phyloP scores from a whole-genome alignment of 2,888 invertebrate genomes.

The Strigamia transsilvanica region DNA sequence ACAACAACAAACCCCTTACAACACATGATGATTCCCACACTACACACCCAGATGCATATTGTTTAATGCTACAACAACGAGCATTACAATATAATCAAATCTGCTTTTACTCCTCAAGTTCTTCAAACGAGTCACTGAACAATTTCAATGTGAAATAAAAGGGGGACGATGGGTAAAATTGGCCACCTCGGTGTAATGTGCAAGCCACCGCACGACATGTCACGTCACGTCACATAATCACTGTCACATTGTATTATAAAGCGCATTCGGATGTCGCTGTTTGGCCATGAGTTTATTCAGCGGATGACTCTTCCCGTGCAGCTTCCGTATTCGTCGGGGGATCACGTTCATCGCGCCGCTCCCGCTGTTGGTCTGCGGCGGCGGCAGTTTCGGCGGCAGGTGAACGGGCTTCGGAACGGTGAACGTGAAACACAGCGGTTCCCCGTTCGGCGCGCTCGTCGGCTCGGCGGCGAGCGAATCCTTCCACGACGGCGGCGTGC shows the following conservation, averaged over 20 bases:
- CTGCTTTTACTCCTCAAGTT: not conserved
- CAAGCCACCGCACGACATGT: not conserved
- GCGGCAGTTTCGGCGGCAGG: conserved; percentile 36
- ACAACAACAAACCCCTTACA: not conserved
- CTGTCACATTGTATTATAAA: conserved; percentile 56
- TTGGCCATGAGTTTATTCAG: conserved; percentile 75
- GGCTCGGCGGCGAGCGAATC: not conserved
- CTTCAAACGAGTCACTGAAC: not conserved
- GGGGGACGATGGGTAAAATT: not conserved
- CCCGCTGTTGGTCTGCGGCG: conserved; percentile 52
- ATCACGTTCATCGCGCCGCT: not conserved
- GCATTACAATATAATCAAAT: not conserved
- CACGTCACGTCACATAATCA: no score
- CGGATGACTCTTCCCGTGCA: conserved; percentile 91
- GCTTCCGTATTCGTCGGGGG: conserved; percentile 73
- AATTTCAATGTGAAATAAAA: conserved; percentile 43
- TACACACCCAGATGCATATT: conserved; percentile 3
- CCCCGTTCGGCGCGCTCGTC: conserved; percentile 60
- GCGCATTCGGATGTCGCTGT: conserved; percentile 53
- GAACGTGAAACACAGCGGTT: conserved; percentile 27
- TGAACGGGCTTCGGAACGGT: conserved; percentile 43
- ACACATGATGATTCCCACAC: conserved; percentile 22
- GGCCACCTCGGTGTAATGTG: conserved; percentile 6
- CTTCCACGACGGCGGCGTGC: not conserved
- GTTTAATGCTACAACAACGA: conserved; percentile 22